A percentile compares a stretch with the other conserved stretches of the same genome.
phyloP scores from a whole-genome alignment of 2,888 invertebrate genomes.

The Tinea trinotella region DNA sequence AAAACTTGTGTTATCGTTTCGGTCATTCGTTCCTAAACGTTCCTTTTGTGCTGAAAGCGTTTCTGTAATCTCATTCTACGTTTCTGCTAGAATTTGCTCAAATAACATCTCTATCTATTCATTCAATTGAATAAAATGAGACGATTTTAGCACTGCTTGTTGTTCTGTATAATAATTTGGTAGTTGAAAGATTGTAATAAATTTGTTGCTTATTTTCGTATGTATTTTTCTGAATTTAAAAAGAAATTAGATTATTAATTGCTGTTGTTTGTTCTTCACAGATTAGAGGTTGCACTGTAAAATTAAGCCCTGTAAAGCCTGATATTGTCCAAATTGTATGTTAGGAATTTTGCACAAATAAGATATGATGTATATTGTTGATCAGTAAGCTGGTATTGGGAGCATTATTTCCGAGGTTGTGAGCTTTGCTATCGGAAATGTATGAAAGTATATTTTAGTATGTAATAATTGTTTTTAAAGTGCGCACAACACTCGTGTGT shows the following conservation, averaged over 20 bases:
- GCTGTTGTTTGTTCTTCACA: slow-evolving; percentile 17
- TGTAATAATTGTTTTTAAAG: slow-evolving; percentile 5
- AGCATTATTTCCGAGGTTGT: slow-evolving; percentile 72
- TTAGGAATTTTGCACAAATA: slow-evolving; percentile 19
- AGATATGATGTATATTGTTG: slow-evolving; percentile 25
- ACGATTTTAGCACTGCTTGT: slow-evolving; percentile 16
- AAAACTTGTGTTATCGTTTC: slow-evolving; percentile 47
- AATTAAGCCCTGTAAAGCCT: slow-evolving; percentile 10
- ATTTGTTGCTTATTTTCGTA: slow-evolving; percentile 14
- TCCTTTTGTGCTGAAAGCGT: slow-evolving; percentile 42
- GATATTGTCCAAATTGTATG: slow-evolving; percentile 16
- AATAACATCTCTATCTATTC: too few relatives aligned
- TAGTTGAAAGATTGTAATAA: not conserved
- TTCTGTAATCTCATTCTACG: slow-evolving; percentile 18
- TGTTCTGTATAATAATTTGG: not conserved
- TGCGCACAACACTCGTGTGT: slow-evolving; percentile 18
- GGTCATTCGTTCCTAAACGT: slow-evolving; percentile 62
- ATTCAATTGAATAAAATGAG: not conserved
- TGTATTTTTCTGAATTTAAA: not conserved
- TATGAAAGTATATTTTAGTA: slow-evolving; percentile 40
- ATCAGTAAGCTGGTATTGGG: slow-evolving; percentile 69
- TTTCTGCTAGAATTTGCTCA: slow-evolving; percentile 12
- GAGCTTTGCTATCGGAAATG: slow-evolving; percentile 68
- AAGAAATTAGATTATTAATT: slow-evolving; percentile 1
- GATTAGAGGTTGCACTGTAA: slow-evolving; percentile 11